These are phyloP conservation scores for Ophion slaviceki DNA, from an alignment of 2,888 invertebrate genomes.

Conservation along the genomic window DNA sequence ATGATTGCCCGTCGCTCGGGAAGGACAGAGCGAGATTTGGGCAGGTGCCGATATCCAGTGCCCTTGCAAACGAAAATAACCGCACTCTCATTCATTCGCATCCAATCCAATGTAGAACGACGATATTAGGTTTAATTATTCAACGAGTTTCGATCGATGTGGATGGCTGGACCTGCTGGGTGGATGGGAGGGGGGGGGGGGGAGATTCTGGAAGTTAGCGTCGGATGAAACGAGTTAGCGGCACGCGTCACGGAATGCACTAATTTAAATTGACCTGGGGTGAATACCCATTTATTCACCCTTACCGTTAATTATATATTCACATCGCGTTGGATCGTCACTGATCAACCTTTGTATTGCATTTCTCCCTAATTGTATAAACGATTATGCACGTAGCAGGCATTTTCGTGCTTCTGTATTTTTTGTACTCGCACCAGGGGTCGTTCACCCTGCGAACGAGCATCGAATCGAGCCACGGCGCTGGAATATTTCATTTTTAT, in stretches of 20 bases:
- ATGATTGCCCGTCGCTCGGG: too few relatives aligned
- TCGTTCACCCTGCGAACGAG: too few relatives aligned
- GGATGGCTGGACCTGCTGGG: conserved; percentile 29
- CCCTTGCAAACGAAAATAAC: neutral
- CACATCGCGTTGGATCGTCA: conserved; percentile 65
- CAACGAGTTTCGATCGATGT: conserved; percentile 52
- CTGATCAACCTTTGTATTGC: conserved; percentile 32
- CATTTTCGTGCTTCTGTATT: too few relatives aligned
- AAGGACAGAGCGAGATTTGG: too few relatives aligned
- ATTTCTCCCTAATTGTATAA: conserved; percentile 33
- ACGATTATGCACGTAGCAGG: conserved; percentile 49
- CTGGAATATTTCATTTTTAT: too few relatives aligned
- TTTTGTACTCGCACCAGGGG: too few relatives aligned
- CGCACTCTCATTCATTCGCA: neutral
- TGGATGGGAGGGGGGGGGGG: neutral
- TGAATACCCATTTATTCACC: conserved; percentile 72
- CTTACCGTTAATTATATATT: conserved; percentile 73
- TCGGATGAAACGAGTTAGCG: conserved; percentile 34
- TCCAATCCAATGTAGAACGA: neutral
- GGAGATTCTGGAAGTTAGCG: conserved; percentile 2
- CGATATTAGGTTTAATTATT: conserved; percentile 64
- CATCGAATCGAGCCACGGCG: too few relatives aligned
- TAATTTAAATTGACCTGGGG: conserved; percentile 72
- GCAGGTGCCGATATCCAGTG: neutral
- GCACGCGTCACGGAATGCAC: conserved; percentile 65